phyloP scores from a whole-genome alignment of 2,888 invertebrate genomes.

The Malthinus seriepunctatus region DNA sequence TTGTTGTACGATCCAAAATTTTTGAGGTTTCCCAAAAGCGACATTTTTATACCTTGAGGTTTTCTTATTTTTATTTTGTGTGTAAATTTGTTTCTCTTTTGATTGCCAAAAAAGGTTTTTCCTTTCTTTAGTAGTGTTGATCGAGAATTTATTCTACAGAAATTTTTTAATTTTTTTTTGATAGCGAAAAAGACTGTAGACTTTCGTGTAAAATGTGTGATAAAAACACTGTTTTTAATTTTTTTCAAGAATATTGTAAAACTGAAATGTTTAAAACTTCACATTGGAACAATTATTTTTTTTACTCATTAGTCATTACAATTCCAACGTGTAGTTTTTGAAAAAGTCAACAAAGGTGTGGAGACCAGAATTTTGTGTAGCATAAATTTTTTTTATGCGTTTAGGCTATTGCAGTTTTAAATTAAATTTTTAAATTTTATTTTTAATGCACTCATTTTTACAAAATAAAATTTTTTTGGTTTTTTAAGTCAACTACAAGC shows the following conservation, averaged over 20 bases:
- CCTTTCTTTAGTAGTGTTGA: neutral
- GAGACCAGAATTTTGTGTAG: conserved; percentile 55
- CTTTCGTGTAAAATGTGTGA: conserved; percentile 4
- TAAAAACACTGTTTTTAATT: conserved; percentile 8
- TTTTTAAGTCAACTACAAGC: conserved; percentile 1
- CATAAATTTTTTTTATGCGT: conserved; percentile 50
- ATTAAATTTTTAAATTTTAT: conserved; percentile 6
- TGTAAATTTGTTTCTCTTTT: conserved; percentile 7
- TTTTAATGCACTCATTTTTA: neutral
- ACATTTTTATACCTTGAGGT: conserved; percentile 16
- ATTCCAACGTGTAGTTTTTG: conserved; percentile 18
- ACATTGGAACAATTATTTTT: neutral
- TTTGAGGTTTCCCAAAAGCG: conserved; percentile 32
- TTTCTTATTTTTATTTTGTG: conserved; percentile 1
- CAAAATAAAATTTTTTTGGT: neutral
- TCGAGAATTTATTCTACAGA: neutral
- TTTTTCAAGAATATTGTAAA: conserved; percentile 19
- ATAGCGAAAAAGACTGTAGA: neutral
- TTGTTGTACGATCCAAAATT: conserved; percentile 14
- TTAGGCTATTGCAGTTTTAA: conserved; percentile 54
- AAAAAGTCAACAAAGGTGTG: conserved; percentile 51
- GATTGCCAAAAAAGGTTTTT: conserved; percentile 13
- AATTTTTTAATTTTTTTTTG: conserved; percentile 7
- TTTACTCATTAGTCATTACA: too few species aligned
- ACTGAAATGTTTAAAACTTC: conserved; percentile 13